Evolutionary conservation across 2,797 vertebrate genomes (phyloP), one percentile per base, ranked within the genome.

Genomic region (Alcedo atthis): DNA sequence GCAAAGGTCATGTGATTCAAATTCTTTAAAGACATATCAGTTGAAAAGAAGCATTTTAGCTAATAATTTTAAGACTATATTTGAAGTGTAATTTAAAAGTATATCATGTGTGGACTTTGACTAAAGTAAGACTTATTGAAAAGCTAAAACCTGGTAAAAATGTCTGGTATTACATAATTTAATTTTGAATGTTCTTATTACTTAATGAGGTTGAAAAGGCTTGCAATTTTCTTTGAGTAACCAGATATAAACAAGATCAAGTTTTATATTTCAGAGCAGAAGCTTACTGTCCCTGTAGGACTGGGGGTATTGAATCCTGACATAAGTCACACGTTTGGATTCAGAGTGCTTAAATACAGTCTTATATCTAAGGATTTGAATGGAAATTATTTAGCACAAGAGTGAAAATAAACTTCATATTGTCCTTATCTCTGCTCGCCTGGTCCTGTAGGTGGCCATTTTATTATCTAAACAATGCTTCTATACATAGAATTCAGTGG

Each of bases 1-100:
- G 64, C 73, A 83, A 88, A 88, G 68, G 59, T 61, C 77, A 82
- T 75, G 69, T 77, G 79, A 86, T 93, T 74, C 42, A 83, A 78
- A 89, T 58, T 80, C 62, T 74, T 87, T 69, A 79, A 88, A 85
- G 63, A 79, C 18, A 59, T 12, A 59, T 48, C 64, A 25, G 32
- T 25, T 64, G 35, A 73, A 91, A 93, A 66, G 33, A 66, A 80
- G 46, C 13, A 70, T 67, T 87, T 93, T 63, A 9, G 25, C 64
- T 57, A 92, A 92, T 76, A 8, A 73, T 79, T 81, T 94, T 84
- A 73, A 63, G 32, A 70, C 53, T 90, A 6, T 37, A 62, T 82
- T 90, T 66, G 42, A 32, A 81, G 42, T 21, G n/a, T 58, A 20
- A 30, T 49, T 83, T 77, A 49, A 76, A 73, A 93, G 35, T 17